Evolutionary conservation across 2,113 vertebrate genomes (phyloP), one percentile per base, ranked within the genome.

Genomic region (Tetrao urogallus): DNA sequence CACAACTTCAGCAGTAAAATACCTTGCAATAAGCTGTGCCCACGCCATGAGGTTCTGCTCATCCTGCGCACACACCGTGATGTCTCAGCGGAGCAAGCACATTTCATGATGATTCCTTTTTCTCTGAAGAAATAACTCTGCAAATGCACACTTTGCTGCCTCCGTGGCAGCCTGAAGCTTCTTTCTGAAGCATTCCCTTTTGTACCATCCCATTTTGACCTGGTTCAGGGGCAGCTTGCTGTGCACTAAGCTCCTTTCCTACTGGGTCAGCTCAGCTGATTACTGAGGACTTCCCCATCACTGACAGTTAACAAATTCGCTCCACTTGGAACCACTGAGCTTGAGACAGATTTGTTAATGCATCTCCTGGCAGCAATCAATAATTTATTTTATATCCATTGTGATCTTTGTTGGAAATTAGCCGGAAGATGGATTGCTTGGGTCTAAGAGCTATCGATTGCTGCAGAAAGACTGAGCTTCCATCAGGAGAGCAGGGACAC

Each of bases 341-440:
- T 60, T 93, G 81, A 93, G 82, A 57, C 88, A 89, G 93, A 78
- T 79, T 95, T 95, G 86, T 82, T 95, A 92, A 87, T 60, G 56
- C 78, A 61, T 94, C 81, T 97, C 78, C 92, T 92, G 83, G 56
- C 50, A 93, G 63, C 2, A 28, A 94, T 97, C 94, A 90, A 92
- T 97, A 90, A 93, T 91, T 73, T 88, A 67, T 93, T 97, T 97
- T 96, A 89, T 89, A 95, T 95, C 95, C 90, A 75, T 65, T 93
- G 81, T 92, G 88, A 92, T 92, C 66, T 96, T 95, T 94, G 94
- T 78, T 93, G 86, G 64, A 30, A 83, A 36, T 56, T 28, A 95
- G 92, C 48, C 30, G 90, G 84, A 92, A 94, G 93, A 78, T 8
- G 4, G 84, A 95, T 82, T 65, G 60, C 82, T 96, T 79, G 74